phyloP scores from a whole-genome alignment of 2,797 vertebrate species.

The Argya squamiceps region DNA sequence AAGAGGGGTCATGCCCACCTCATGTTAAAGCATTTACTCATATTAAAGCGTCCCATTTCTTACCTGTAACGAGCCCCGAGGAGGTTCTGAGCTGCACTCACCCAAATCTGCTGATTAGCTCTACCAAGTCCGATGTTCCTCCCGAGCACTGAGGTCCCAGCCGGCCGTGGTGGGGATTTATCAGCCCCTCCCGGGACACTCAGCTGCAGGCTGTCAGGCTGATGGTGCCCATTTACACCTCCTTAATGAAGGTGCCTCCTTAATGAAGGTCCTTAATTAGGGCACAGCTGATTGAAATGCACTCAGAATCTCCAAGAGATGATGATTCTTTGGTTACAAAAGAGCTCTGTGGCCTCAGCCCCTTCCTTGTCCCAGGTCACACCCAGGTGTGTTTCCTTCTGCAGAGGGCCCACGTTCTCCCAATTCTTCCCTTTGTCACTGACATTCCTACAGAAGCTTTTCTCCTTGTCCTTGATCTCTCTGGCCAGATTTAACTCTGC shows the following conservation, averaged over 20 bases:
- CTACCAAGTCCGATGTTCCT: background rate
- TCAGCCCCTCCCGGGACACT: background rate
- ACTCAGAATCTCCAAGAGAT: background rate
- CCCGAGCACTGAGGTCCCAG: too few relatives aligned
- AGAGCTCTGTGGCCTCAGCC: background rate
- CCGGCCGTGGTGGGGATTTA: background rate
- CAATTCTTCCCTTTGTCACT: background rate
- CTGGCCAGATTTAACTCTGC: background rate
- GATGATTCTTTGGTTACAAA: background rate
- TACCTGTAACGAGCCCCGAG: background rate
- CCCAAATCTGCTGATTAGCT: too few relatives aligned
- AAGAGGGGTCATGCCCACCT: background rate
- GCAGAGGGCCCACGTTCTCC: accelerated
- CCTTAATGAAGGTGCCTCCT: background rate
- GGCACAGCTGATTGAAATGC: background rate
- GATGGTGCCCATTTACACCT: background rate
- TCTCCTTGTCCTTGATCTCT: background rate
- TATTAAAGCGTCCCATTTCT: background rate
- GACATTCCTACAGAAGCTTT: background rate
- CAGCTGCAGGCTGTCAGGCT: background rate
- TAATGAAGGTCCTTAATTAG: background rate
- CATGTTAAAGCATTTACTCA: background rate
- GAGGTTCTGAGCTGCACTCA: accelerated
- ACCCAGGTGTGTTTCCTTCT: background rate
- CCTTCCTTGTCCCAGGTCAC: background rate